Evolutionary conservation across 2,888 invertebrate genomes (phyloP), one percentile per base, ranked within the genome.

Genomic region (Steinernema carpocapsae): DNA sequence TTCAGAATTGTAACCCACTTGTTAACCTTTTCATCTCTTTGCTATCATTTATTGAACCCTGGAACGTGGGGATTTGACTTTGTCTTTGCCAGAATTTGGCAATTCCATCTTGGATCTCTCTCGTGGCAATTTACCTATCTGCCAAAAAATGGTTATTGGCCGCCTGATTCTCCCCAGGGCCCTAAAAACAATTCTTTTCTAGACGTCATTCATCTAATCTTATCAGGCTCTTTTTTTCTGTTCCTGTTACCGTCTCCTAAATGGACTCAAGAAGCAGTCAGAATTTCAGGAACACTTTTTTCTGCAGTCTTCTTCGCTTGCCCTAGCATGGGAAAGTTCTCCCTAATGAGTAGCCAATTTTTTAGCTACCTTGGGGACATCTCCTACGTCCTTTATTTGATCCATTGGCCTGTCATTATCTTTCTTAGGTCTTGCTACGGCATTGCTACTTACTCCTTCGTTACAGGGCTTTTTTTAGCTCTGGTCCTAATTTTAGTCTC

Each of bases 371-470:
- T 73, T 22, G 73, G 73, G 4, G 73, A 73, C 43, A 12, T 19
- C 48, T 73, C 73, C n/a, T 73, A 73, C 72, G 74, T 26, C 19
- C 10, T 73, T 7, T 73, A 73, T 24, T 37, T 73, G 48, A 19
- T 43, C 12, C 73, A 73, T 22, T 73, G 70, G 70, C 73, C 73
- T 17, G 46, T 75, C 6, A 73, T 73, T 26, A 26, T 73, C n/a
- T 73, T 73, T 19, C 22, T 10, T 4, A 4, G 26, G 24, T 73
- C 74, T 22, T 75, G 24, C 52, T 19, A 52, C 24, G 19, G 19
- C 19, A 19, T 52, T n/a, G 52, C 42, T 24, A 24, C 48, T 17
- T 71, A 24, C 24, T 51, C 42, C 48, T 51, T 10, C 29, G 46
- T 43, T 7, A 14, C 7, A 43, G 43, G 43, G 10, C 10, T 14